Base-by-base conservation (phyloP, 2,888 invertebrate genomes). In the Leucozona laternaria region DNA sequence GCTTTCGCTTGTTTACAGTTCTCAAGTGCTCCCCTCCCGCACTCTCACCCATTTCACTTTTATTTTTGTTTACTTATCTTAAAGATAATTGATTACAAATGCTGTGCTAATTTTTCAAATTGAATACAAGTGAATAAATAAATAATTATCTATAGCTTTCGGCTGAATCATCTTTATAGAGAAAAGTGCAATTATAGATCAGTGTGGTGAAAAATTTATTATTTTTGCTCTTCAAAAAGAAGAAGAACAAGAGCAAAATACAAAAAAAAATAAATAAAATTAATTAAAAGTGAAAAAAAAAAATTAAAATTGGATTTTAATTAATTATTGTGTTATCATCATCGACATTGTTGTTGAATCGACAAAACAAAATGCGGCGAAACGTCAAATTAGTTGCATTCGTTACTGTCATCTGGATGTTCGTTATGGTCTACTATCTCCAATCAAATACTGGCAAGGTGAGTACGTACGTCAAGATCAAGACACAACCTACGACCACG, bases 341-440 rank as follows among this genome's bases (percentile, higher is more conserved):
- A 25, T 31, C n/a, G n/a, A n/a, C 7, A 22, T 28, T 10, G 8
- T 7, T 73, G 4, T 43, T 43, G 6, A 50, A n/a, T 37, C 53
- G 53, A 71, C 28, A 75, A 34, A 57, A 78, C 87, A 90, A 88
- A 88, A 92, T 92, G 92, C 91, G 92, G 72, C 92, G 92, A 88
- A 92, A 92, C 89, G 91, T 92, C 82, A 92, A 92, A 89, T 88
- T 92, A 88, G 90, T 92, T 88, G 92, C 91, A 43, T 92, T 92
- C 89, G 92, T 92, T 45, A 91, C 91, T 90, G 90, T 92, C 89
- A 91, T 92, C 79, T 92, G 92, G 92, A 92, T 92, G 92, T 92
- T 92, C 88, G 91, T 91, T 88, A 91, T 92, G 92, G 91, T 92
- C 87, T 92, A 92, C 89, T 92, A 91, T 89, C 91, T 92, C 86